These are phyloP conservation scores for Calidris pygmaea DNA, from an alignment of 2,113 vertebrate species.

Conservation along the genomic window DNA sequence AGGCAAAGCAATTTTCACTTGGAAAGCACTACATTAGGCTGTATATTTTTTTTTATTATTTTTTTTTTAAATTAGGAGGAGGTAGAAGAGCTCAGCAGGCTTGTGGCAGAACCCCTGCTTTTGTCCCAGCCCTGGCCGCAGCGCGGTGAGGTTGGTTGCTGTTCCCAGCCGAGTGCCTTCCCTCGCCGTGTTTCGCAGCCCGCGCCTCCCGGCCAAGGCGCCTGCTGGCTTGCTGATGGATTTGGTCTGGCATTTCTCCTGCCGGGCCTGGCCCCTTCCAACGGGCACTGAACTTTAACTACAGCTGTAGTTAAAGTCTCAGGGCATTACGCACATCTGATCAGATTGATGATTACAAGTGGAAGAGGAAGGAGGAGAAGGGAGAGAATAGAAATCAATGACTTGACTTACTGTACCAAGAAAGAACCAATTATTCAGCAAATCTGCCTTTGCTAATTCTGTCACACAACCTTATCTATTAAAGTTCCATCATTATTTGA, in stretches of 20 bases:
- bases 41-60: neutral
- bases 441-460: constrained; percentile 45
- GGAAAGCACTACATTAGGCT: neutral
- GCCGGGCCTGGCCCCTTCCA: neutral
- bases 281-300: neutral
- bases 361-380: neutral
- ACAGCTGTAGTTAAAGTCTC: neutral
- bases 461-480: constrained; percentile 34
- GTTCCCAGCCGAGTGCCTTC: neutral
- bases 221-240: neutral
- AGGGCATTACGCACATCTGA: neutral
- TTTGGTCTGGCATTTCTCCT: neutral
- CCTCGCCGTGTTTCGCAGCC: neutral
- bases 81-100: neutral
- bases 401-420: constrained; percentile 43
- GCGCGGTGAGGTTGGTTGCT: accelerated
- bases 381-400: constrained; percentile 43
- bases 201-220: accelerated
- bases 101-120: neutral
- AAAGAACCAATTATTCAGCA: constrained; percentile 60
- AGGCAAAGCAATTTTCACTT: neutral
- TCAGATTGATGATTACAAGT: neutral
- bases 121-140: neutral
- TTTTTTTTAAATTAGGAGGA: neutral
- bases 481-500: constrained; percentile 39